Conservation (phyloP, 2,113 vertebrate genomes). For the Etia nguti region DNA sequence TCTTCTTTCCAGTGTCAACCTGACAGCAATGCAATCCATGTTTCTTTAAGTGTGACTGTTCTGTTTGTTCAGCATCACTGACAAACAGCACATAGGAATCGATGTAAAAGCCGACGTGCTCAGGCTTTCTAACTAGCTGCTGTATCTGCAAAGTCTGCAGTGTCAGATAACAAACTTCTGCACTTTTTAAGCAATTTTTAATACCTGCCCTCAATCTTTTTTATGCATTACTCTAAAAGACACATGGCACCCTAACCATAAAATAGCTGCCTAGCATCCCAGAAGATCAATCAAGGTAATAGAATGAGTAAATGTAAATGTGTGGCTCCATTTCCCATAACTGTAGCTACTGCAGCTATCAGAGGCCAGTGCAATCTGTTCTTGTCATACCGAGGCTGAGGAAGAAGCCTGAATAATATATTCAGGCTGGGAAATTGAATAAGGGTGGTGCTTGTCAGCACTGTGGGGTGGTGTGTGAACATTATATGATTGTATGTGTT, state of each 20-base stretch:
- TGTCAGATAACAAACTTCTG: slow-evolving; percentile 22
- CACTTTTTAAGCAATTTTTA: slow-evolving; percentile 35
- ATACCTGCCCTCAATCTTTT: slow-evolving; percentile 35
- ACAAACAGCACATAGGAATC: neutral
- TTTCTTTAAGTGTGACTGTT: slow-evolving; percentile 3
- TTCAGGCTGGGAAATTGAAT: slow-evolving; percentile 37
- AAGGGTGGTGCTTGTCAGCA: slow-evolving; percentile 1
- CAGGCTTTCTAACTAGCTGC: neutral
- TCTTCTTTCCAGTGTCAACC: neutral
- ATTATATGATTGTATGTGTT: neutral
- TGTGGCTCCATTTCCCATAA: slow-evolving; percentile 59
- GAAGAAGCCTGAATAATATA: slow-evolving; percentile 17
- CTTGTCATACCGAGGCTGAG: slow-evolving; percentile 27
- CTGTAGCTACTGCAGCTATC: slow-evolving; percentile 44
- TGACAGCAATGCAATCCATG: neutral
- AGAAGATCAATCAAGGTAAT: slow-evolving; percentile 61
- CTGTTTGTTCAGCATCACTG: neutral
- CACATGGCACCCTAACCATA: slow-evolving; percentile 30
- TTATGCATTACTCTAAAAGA: slow-evolving; percentile 39
- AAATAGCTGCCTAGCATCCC: slow-evolving; percentile 39
- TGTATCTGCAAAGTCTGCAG: slow-evolving; percentile 2
- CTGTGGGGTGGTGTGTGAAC: neutral
- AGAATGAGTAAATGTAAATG: slow-evolving; percentile 69
- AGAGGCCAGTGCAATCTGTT: slow-evolving; percentile 42
- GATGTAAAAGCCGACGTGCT: neutral